phyloP scores from a whole-genome alignment of 2,797 vertebrate genomes.

The Craterocephalus amniculus region DNA sequence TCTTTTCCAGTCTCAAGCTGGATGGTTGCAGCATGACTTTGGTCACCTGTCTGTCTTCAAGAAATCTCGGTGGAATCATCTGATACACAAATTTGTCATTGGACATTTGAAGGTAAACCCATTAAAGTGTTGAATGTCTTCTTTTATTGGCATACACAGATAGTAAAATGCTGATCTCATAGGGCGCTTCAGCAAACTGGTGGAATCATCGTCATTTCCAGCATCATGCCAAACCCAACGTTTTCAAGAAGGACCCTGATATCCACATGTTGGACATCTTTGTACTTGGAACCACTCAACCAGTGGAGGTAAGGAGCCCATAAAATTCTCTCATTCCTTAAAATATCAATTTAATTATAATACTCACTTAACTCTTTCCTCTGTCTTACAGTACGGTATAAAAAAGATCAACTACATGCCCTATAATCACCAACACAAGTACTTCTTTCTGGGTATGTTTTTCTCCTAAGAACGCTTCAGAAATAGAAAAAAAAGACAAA shows the following conservation, averaged over 20 bases:
- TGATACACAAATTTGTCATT: conserved; percentile 91
- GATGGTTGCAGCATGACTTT: conserved; percentile 87
- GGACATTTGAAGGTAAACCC: conserved; percentile 93
- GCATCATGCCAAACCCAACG: conserved; percentile 95
- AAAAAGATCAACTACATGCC: conserved; percentile 95
- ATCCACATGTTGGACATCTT: conserved; percentile 92
- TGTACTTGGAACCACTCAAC: conserved; percentile 89
- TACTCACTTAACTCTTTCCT: conserved; percentile 13
- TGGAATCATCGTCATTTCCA: conserved; percentile 99
- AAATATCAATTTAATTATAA: not conserved
- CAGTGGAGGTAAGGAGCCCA: conserved; percentile 87
- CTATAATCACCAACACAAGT: conserved; percentile 93
- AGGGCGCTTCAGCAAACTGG: conserved; percentile 97
- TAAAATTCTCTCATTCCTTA: not conserved
- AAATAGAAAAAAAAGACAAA: not conserved
- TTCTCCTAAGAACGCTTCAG: not conserved
- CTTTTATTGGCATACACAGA: not conserved
- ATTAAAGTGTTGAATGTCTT: not conserved
- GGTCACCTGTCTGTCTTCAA: conserved; percentile 96
- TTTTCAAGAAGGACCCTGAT: conserved; percentile 93
- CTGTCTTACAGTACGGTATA: conserved; percentile 88
- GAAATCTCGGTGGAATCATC: conserved; percentile 91
- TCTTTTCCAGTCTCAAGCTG: conserved; percentile 87
- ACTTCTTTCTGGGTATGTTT: conserved; percentile 93
- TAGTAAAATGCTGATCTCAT: conserved; percentile 6